Base-by-base conservation (phyloP, 2,797 vertebrate species). In the Muraenolepis orangiensis region DNA sequence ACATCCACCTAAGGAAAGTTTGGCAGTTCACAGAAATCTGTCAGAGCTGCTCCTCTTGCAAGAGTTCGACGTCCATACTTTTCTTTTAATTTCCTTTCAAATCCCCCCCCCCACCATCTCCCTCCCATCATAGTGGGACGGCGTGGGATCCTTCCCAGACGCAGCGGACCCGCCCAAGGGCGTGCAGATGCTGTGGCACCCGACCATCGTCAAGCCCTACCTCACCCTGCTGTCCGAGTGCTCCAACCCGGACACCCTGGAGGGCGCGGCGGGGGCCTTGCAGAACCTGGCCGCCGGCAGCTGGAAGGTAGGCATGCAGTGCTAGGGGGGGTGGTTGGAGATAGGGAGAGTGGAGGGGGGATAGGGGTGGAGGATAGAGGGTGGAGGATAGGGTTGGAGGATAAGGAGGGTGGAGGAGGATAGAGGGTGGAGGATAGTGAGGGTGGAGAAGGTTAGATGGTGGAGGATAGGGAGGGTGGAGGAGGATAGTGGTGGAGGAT, bases 171-270 rank as follows among this genome's bases (percentile, higher is more conserved):
- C 97, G 74, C 98, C 97, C 66, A 99, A 98, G 93, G 97, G 98
- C 76, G 97, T 99, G 89, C 97, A 99, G 93, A 98, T 99, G 96
- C 91, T 99, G 88, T 99, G 98, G 98, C 98, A 99, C 93, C 98
- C 98, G 67, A 98, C 97, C 85, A 98, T 99, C 86, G 98, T 99
- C 87, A 99, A 99, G 95, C 98, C 98, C 93, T 99, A 99, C 97
- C 97, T 99, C 95, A 98, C 97, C 78, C 96, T 99, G 91, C 95
- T 99, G 87, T 99, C 98, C 77, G 98, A 99, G 92, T 99, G 98
- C 94, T 99, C 98, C 80, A 99, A 99, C 86, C 95, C 98, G 4
- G 98, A 99, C 94, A 99, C 98, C 0, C 93, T 99, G 91, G 98
- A 99, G 92, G 98, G 98, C 72, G 97, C 98, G 7, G 97, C 98